phyloP scores from a whole-genome alignment of 2,113 vertebrate species.

The Gadus chalcogrammus region DNA sequence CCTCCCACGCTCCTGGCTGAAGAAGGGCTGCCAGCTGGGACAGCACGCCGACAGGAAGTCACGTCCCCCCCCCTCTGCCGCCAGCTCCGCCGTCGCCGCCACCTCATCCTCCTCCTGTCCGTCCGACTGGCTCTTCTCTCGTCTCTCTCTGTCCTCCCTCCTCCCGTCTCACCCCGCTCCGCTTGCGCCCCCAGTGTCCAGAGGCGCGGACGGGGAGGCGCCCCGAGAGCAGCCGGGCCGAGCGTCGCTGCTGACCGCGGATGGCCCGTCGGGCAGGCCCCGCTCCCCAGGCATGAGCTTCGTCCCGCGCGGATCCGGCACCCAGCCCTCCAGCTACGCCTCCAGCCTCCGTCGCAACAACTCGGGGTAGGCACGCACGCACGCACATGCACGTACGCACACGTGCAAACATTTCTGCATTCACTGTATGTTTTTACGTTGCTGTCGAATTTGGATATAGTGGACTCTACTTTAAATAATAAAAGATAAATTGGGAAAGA shows the following conservation, averaged over 20 bases:
- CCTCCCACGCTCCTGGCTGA: conserved; percentile 64
- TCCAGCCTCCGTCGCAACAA: conserved; percentile 59
- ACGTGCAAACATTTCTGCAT: too few species aligned
- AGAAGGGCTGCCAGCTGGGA: conserved; percentile 35
- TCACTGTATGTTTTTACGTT: too few species aligned
- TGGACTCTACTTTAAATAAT: too few species aligned
- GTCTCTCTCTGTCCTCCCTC: conserved; percentile 14
- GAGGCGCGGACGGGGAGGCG: conserved; percentile 75
- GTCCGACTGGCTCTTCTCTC: conserved; percentile 18
- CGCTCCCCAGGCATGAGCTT: conserved; percentile 88
- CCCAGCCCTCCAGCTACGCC: conserved; percentile 61
- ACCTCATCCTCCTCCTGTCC: background rate
- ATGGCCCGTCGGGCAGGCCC: conserved; percentile 76
- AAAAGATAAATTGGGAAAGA: too few species aligned
- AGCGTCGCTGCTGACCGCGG: conserved; percentile 57
- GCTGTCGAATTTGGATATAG: too few species aligned
- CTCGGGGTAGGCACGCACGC: conserved; percentile 76
- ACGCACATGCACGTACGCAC: too few species aligned
- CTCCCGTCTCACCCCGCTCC: conserved; percentile 59
- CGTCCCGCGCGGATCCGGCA: conserved; percentile 69
- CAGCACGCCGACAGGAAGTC: conserved; percentile 6
- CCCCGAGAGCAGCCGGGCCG: conserved; percentile 48
- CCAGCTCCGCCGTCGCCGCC: background rate
- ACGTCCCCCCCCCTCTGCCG: too few species aligned
- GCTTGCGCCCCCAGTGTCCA: conserved; percentile 72